These are phyloP conservation scores for Amphipyra berbera DNA, from an alignment of 2,888 invertebrate genomes.

Conservation along the genomic window DNA sequence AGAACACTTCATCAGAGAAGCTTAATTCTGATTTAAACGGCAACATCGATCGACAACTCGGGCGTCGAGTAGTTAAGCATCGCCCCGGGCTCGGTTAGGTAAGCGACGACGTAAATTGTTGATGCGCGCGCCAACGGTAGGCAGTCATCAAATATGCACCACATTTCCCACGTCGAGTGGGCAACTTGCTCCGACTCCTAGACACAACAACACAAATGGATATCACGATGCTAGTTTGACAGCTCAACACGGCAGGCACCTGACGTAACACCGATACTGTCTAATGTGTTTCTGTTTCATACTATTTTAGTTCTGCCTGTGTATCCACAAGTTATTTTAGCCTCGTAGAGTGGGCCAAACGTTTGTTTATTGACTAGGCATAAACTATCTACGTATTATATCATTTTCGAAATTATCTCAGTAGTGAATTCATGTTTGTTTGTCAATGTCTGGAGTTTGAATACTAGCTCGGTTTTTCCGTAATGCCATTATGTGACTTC, in stretches of 20 bases:
- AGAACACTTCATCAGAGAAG: conserved; percentile 62
- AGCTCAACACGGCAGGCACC: conserved; percentile 65
- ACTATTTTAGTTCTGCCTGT: conserved; percentile 54
- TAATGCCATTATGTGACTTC: no score
- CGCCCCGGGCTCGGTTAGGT: conserved; percentile 75
- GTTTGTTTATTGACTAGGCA: not conserved
- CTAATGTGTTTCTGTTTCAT: conserved; percentile 42
- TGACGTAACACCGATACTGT: conserved; percentile 55
- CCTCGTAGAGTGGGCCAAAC: not conserved
- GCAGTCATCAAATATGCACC: conserved; percentile 84
- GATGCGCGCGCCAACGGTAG: conserved; percentile 71
- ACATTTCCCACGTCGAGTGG: conserved; percentile 69
- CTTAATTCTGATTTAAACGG: conserved; percentile 75
- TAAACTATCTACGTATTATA: not conserved
- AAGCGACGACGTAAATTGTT: conserved; percentile 77
- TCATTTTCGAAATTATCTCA: no score
- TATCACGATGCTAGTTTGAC: conserved; percentile 69
- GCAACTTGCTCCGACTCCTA: conserved; percentile 59
- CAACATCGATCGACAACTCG: conserved; percentile 72
- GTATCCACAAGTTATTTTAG: conserved; percentile 15
- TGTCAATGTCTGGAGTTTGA: no score
- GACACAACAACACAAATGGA: conserved; percentile 69
- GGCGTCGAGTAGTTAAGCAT: conserved; percentile 68
- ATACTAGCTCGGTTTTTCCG: no score
- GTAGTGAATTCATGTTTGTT: no score